Conservation (phyloP, 2,113 vertebrate genomes). For the Cromileptes altivelis region DNA sequence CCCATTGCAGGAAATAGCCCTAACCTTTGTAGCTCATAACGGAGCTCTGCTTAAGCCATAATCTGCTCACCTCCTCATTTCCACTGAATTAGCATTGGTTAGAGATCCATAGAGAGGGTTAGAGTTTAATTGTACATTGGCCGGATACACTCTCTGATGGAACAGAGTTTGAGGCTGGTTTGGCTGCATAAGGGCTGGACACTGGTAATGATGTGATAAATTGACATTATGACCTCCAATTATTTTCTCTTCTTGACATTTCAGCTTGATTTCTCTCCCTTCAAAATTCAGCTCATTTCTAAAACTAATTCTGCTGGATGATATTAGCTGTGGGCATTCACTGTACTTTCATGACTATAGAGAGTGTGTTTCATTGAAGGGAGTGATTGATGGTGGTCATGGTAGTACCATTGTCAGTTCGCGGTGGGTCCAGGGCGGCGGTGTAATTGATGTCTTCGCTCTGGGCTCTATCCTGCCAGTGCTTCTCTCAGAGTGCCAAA, state of each 20-base stretch:
- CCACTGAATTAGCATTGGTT: slow-evolving; percentile 1
- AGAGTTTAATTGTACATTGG: slow-evolving; percentile 10
- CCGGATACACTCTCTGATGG: not conserved
- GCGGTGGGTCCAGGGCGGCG: not conserved
- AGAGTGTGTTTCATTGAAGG: not conserved
- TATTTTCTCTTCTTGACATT: slow-evolving; percentile 23
- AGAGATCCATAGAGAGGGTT: not conserved
- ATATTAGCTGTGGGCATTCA: not conserved
- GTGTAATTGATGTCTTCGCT: slow-evolving; percentile 45
- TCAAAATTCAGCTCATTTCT: not conserved
- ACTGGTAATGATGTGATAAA: not conserved
- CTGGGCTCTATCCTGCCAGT: slow-evolving; percentile 17
- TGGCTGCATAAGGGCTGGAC: not conserved
- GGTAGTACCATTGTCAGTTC: slow-evolving; percentile 20
- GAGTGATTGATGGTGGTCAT: slow-evolving; percentile 53
- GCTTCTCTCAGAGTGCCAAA: slow-evolving; percentile 24
- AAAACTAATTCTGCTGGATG: not conserved
- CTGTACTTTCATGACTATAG: slow-evolving; percentile 26
- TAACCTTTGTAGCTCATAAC: not conserved
- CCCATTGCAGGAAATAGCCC: not conserved
- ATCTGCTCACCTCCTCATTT: slow-evolving; percentile 1
- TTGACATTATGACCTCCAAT: slow-evolving; percentile 19
- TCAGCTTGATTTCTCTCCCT: slow-evolving; percentile 1
- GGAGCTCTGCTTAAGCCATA: not conserved
- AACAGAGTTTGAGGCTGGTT: not conserved